Evolutionary conservation across 2,113 vertebrate species (phyloP), one percentile per base, ranked within the genome.

Genomic region (Forbesichthys agassizii): DNA sequence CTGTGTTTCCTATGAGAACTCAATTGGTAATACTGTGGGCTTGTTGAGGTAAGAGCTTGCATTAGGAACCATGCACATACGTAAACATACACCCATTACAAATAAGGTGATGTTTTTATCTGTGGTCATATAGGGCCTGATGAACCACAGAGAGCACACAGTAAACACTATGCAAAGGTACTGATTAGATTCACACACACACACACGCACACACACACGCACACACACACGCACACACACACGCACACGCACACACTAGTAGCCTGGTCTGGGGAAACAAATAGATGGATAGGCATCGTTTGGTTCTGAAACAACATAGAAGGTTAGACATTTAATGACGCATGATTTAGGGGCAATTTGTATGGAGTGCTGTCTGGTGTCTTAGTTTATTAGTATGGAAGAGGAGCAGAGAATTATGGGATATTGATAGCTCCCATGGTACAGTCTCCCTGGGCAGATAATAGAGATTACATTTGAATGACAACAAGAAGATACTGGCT

Each of bases 321-420:
- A 51, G 47, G 36, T 42, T 42, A 42, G 36, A 42, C 36, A 42
- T 42, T 42, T 42, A 42, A 42, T 42, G 36, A 42, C 36, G 7
- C 36, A 71, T 33, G 76, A 64, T 46, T 68, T 52, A 58, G 36
- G 0, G 9, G 54, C n/a, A 18, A 64, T 64, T 54, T 1, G 48
- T 20, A 5, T n/a, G 1, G 11, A 48, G 67, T 8, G 36, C 36
- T 4, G 33, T 48, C 48, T 73, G 47, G 71, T 68, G 63, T 72
- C 58, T 55, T 79, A 79, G 73, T 36, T 52, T 20, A 78, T 82
- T 71, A 64, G 64, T 71, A 73, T 78, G 71, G 77, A 80, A 75
- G 63, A 71, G 27, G 20, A 69, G 73, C 16, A n/a, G 63, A 7
- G 57, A 68, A 66, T 52, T 60, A 69, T 48, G 16, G 10, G 4